Evolutionary conservation across 2,888 invertebrate species (phyloP).

Genomic region (Lissocephala sabroskyi): DNA sequence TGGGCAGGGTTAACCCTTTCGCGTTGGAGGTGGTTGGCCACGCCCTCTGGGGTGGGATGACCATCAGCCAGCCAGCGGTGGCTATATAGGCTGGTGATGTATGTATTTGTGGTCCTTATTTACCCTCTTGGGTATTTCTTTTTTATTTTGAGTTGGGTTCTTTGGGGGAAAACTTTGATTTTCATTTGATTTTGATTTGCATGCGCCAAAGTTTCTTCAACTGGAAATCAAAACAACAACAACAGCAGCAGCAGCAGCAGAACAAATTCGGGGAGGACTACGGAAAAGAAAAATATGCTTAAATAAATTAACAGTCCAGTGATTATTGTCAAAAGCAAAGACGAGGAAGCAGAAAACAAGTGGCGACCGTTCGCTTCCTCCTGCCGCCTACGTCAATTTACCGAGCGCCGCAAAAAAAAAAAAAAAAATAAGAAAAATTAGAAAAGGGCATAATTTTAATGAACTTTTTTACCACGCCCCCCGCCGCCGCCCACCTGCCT

Average conservation of each 20-base stretch:
- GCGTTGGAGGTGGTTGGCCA: neutral
- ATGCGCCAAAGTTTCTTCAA: slow-evolving; percentile 64
- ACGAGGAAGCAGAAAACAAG: slow-evolving; percentile 50
- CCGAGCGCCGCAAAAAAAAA: too few relatives aligned
- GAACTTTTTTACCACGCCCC: slow-evolving; percentile 47
- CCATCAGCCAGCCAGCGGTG: too few relatives aligned
- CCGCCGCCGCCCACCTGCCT: slow-evolving; percentile 9
- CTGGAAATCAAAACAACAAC: slow-evolving; percentile 44
- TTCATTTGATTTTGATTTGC: slow-evolving; percentile 48
- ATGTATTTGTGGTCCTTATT: slow-evolving; percentile 11
- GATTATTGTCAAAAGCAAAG: slow-evolving; percentile 64
- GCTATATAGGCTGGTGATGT: too few relatives aligned
- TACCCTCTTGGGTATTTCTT: slow-evolving; percentile 1
- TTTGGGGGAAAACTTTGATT: slow-evolving; percentile 47
- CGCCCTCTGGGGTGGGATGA: too few relatives aligned
- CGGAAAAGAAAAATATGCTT: slow-evolving; percentile 28
- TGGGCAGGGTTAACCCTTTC: slow-evolving; percentile 30
- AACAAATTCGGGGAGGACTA: slow-evolving; percentile 9
- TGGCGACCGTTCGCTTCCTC: slow-evolving; percentile 37
- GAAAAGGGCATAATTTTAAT: slow-evolving; percentile 65
- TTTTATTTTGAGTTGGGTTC: slow-evolving; percentile 1
- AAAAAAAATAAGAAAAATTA: too few relatives aligned
- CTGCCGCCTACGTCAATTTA: slow-evolving; percentile 28
- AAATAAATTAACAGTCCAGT: slow-evolving; percentile 68
- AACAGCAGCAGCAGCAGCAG: slow-evolving; percentile 6